Base-by-base conservation (phyloP, 92 coral and sea anemone genomes). In the Palythoa grandis region DNA sequence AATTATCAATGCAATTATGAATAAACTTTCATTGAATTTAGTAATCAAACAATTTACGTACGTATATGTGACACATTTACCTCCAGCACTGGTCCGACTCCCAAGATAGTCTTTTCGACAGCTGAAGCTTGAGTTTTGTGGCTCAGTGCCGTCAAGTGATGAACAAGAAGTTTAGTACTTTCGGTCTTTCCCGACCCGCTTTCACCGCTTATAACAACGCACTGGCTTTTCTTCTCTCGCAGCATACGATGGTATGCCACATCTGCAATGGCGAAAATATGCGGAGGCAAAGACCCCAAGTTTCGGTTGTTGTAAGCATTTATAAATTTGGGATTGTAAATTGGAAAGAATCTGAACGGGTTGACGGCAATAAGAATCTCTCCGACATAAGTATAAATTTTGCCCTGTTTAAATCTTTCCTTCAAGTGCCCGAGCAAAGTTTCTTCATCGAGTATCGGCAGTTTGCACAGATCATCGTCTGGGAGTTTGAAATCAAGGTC, bases 111-210 rank as follows among this genome's bases (percentile, higher is more conserved):
- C 80, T 95, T 97, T 86, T 97, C 99, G 19, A 97, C 98, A 3
- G 93, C 83, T n/a, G 98, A 86, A 52, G 98, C 95, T 83, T 93
- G 93, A 3, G 98, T 87, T 89, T 95, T 97, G 67, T 91, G 93
- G 78, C 98, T 95, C 58, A 96, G 86, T 43, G 99, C 97, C 15
- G 99, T 96, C 91, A 96, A 91, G 84, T 96, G 99, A 89, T 97
- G 99, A 56, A 97, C 95, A 7, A 97, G 87, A 2, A 97, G 93
- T 80, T 97, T 97, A 3, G 99, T 97, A 76, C 99, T 97, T 78
- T 97, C 99, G 0, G 99, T 97, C 85, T 97, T 97, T 56, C 99
- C 99, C 5, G 98, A 95, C 0, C 99, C 99, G 65, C 99, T 97
- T 72, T 97, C 99, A 22, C 99, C 99, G 78, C 98, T 95, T 3